Base-by-base conservation (phyloP, 2,888 invertebrate genomes). In the Syritta pipiens region DNA sequence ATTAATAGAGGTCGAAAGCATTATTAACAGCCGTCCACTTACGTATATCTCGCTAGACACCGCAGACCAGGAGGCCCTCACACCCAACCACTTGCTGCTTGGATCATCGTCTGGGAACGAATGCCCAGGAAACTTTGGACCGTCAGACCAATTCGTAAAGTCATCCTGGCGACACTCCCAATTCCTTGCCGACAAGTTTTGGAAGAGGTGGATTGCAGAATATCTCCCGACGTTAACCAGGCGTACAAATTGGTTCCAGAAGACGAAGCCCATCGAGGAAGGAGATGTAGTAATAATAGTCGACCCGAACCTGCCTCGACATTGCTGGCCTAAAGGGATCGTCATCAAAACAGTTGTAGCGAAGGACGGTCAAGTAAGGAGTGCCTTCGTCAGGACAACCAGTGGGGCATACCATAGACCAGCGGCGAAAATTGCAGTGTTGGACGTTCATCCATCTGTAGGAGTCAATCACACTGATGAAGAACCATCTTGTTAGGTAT, bases 51-150 rank as follows among this genome's bases (percentile, higher is more conserved):
- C 69, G 5, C 5, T 65, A 3, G 71, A 65, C 10, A 4, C 60
- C 62, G 22, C 30, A 32, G 17, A 81, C 69, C 35, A 63, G 3
- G 63, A 77, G 30, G 63, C 75, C 0, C 30, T 83, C 3, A 83
- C 84, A 2, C 82, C 82, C 1, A 83, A 83, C 42, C 82, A 83
- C 51, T 82, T 84, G 42, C 40, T 83, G 12, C 7, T 51, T 5
- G 60, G 69, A 4, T 19, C 55, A 6, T 72, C 77, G 7, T 60
- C 35, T 7, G 51, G 51, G 3, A 7, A 17, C 3, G 22, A 24
- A 14, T 7, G 1, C 3, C 3, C 4, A 1, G 2, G 35, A 1
- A 10, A 22, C 1, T 1, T 35, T 1, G 12, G 5, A 4, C 14
- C 32, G 3, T 9, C 9, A 4, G 37, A 14, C 6, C 12, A 1